These are phyloP conservation scores for Penelope pileata DNA, from an alignment of 2,113 vertebrate species.

Conservation along the genomic window DNA sequence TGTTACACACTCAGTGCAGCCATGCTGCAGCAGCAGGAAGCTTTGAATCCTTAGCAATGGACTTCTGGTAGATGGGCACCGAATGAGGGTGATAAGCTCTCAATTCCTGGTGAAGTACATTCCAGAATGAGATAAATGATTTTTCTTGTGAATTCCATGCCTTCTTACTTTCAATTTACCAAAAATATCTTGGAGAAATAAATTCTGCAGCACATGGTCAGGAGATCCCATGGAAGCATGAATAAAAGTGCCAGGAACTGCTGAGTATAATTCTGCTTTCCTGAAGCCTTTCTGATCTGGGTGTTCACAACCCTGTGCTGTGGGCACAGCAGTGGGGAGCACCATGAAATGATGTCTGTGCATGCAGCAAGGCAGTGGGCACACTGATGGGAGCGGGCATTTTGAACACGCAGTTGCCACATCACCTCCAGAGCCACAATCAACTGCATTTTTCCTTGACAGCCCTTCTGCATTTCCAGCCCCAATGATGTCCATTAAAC, in stretches of 20 bases:
- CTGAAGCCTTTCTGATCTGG: not conserved
- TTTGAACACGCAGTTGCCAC: not conserved
- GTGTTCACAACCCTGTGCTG: not conserved
- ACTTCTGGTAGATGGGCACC: not conserved
- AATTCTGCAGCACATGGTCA: not conserved
- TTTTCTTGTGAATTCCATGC: not conserved
- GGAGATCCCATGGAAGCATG: not conserved
- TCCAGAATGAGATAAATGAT: not conserved
- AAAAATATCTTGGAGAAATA: not conserved
- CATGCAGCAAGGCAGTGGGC: not conserved
- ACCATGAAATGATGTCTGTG: not conserved
- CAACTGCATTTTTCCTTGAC: not conserved
- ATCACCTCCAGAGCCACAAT: not conserved
- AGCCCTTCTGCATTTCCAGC: not conserved
- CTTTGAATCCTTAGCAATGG: not conserved
- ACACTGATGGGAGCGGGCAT: rapidly evolving
- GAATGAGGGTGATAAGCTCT: not conserved
- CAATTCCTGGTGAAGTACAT: not conserved
- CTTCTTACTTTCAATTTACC: not conserved
- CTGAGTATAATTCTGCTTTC: not conserved
- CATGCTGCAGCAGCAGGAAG: not conserved
- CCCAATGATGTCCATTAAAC: not conserved
- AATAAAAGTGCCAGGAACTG: not conserved
- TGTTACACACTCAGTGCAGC: not conserved
- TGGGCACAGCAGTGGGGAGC: not conserved